phyloP scores from a whole-genome alignment of 64 coral and sea anemone species.

The Dendronephthya gigantea region DNA sequence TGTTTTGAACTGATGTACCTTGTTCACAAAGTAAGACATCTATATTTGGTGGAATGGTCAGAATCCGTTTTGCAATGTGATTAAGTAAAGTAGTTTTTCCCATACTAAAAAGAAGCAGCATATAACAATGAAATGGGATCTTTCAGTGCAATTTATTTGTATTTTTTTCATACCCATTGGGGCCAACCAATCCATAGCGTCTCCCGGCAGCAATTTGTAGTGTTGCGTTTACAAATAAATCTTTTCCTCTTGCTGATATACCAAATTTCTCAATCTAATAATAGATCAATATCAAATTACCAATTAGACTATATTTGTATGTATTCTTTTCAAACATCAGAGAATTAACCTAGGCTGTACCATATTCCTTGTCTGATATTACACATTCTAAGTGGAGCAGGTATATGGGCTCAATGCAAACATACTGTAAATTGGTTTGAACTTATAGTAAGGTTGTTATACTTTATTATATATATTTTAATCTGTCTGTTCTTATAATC shows the following conservation, averaged over 20 bases:
- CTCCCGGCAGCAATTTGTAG: constrained; percentile 80
- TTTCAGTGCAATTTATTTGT: background rate
- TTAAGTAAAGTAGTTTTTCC: constrained; percentile 85
- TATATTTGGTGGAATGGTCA: constrained; percentile 93
- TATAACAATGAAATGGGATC: background rate
- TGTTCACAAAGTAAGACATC: constrained; percentile 98
- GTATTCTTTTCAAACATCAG: too few species aligned
- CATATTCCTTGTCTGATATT: too few species aligned
- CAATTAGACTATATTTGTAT: too few species aligned
- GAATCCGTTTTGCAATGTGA: constrained; percentile 90
- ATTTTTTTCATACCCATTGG: constrained; percentile 71
- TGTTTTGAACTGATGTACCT: constrained; percentile 32
- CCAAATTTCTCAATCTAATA: constrained; percentile 89
- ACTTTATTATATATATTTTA: too few species aligned
- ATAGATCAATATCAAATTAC: background rate
- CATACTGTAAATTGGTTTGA: too few species aligned
- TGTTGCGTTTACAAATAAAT: constrained; percentile 92
- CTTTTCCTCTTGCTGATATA: constrained; percentile 94
- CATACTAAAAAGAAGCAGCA: constrained; percentile 46
- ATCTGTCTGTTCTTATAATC: background rate
- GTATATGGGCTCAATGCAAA: too few species aligned
- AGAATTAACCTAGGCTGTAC: too few species aligned
- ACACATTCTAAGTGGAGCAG: too few species aligned
- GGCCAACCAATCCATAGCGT: constrained; percentile 92
- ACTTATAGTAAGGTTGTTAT: background rate